Percentiles rank a stretch among this genome's conserved stretches.
These are phyloP conservation scores for Vidua macroura DNA, from an alignment of 2,113 vertebrate genomes.

Conservation along the genomic window DNA sequence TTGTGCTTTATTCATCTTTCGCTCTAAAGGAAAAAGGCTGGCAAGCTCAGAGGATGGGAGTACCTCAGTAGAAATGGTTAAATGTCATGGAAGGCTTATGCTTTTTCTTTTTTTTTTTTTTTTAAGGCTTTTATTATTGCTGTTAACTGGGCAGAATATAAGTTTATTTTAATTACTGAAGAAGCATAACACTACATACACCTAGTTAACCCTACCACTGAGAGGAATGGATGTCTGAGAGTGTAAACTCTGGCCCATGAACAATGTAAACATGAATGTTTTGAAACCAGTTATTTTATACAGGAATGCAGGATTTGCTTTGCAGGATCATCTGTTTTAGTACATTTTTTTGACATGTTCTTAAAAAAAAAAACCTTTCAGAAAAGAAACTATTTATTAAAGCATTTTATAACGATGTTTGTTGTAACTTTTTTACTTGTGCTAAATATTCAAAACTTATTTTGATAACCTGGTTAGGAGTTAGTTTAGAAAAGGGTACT, in stretches of 20 bases:
- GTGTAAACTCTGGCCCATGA: constrained; percentile 60
- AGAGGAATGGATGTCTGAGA: constrained; percentile 33
- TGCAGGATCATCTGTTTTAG: constrained; percentile 83
- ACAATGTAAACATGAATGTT: constrained; percentile 63
- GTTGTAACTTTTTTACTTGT: constrained; percentile 70
- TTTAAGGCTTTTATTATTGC: constrained; percentile 58
- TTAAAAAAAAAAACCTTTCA: constrained; percentile 74
- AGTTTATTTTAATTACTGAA: constrained; percentile 62
- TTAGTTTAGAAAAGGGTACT: constrained; percentile 61
- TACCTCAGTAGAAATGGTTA: constrained; percentile 61
- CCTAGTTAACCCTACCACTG: constrained; percentile 37
- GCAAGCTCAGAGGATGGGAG: constrained; percentile 64
- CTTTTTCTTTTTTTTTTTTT: background rate
- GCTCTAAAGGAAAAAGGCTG: constrained; percentile 63
- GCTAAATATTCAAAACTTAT: constrained; percentile 67
- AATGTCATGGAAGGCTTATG: constrained; percentile 41
- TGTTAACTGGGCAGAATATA: constrained; percentile 57
- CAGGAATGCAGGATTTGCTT: constrained; percentile 76
- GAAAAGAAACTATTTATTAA: constrained; percentile 89
- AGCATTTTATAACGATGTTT: constrained; percentile 88
- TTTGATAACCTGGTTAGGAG: constrained; percentile 64
- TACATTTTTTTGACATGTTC: constrained; percentile 83
- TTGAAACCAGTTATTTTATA: constrained; percentile 80
- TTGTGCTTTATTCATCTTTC: constrained; percentile 74
- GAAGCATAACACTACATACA: constrained; percentile 61